Conservation (phyloP, 2,888 invertebrate genomes). For the Seira sanloemensis region DNA sequence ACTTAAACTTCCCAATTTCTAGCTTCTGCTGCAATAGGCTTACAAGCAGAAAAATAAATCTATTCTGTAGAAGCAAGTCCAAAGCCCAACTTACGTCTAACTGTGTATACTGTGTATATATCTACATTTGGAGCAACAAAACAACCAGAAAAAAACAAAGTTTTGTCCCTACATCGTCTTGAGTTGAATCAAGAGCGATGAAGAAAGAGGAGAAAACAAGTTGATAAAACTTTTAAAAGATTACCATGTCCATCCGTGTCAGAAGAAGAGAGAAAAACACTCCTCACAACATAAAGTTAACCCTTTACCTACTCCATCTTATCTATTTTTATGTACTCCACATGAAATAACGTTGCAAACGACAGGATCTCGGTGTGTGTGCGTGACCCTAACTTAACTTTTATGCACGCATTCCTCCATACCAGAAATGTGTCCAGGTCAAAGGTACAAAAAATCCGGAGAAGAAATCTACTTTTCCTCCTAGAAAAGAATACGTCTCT, state of each 20-base stretch:
- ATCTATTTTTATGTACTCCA: constrained; percentile 15
- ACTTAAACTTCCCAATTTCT: not conserved
- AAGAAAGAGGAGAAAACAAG: constrained; percentile 19
- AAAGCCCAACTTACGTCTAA: not conserved
- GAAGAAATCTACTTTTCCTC: too few relatives aligned
- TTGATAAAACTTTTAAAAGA: constrained; percentile 49
- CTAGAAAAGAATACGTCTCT: not conserved
- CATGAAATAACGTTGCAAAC: not conserved
- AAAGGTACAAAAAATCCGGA: constrained; percentile 12
- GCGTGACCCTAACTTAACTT: constrained; percentile 1
- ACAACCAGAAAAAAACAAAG: constrained; percentile 3
- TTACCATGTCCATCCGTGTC: constrained; percentile 24
- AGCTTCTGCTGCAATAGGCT: not conserved
- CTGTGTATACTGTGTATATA: too few relatives aligned
- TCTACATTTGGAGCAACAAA: too few relatives aligned
- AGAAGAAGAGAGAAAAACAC: constrained; percentile 6
- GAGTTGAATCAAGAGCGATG: constrained; percentile 16
- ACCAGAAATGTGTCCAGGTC: not conserved
- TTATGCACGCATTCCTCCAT: constrained; percentile 2
- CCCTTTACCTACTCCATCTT: not conserved
- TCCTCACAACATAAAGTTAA: constrained; percentile 8
- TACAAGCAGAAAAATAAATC: not conserved
- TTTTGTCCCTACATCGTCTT: too few relatives aligned
- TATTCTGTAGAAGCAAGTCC: not conserved
- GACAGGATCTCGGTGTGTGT: constrained; percentile 3